These are phyloP conservation scores for Pterophyllum scalare DNA, from an alignment of 2,113 vertebrate genomes.

Conservation along the genomic window DNA sequence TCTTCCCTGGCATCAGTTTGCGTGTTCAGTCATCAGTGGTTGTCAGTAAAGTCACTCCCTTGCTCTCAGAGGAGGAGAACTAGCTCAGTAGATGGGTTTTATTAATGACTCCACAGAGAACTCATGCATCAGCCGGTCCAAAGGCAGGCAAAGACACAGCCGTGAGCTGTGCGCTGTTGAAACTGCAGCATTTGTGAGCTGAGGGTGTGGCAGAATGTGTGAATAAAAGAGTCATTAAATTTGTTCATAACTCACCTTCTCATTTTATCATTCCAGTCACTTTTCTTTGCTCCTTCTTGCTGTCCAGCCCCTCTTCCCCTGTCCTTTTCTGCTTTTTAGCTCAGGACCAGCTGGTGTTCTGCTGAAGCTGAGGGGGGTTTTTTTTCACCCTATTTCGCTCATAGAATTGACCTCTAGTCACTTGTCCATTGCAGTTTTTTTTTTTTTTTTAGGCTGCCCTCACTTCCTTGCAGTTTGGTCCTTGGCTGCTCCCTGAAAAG, in stretches of 20 bases:
- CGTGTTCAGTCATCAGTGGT: conserved; percentile 62
- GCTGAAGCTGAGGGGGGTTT: conserved; percentile 52
- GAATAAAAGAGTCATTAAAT: conserved; percentile 46
- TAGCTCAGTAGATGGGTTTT: conserved; percentile 71
- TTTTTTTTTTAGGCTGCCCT: background rate
- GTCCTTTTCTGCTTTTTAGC: conserved; percentile 51
- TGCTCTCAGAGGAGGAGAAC: conserved; percentile 67
- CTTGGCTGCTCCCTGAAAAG: conserved; percentile 33
- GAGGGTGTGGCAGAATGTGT: conserved; percentile 50
- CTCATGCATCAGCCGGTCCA: conserved; percentile 69
- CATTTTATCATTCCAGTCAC: conserved; percentile 78
- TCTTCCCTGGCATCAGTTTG: conserved; percentile 63
- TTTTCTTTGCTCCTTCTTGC: conserved; percentile 61
- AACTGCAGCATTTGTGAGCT: conserved; percentile 53
- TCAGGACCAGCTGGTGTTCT: conserved; percentile 58
- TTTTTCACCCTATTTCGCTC: conserved; percentile 12
- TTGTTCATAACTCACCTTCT: conserved; percentile 71
- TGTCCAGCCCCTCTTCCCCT: conserved; percentile 44
- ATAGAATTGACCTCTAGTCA: conserved; percentile 49
- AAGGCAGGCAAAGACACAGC: conserved; percentile 60
- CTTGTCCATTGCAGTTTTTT: conserved; percentile 41
- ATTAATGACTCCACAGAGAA: conserved; percentile 75
- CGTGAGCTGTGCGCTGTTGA: conserved; percentile 39
- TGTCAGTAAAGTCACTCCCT: conserved; percentile 67
- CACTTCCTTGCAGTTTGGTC: conserved; percentile 28